Base-by-base conservation (phyloP, 1,140 invertebrate genomes). In the Pomacea maculata region DNA sequence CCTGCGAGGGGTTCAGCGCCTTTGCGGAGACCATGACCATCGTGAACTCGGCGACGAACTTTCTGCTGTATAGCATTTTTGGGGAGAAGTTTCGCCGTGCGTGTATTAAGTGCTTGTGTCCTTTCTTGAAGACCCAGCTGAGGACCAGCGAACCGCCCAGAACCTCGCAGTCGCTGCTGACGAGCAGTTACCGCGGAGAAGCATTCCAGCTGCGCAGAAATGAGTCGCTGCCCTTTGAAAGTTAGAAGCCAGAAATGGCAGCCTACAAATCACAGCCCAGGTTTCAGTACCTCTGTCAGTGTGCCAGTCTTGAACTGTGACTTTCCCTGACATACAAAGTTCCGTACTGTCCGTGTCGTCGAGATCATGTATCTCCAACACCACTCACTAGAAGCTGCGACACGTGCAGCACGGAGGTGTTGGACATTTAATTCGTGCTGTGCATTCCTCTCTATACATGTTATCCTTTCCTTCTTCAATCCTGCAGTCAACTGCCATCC, bases 21-120 rank as follows among this genome's bases (percentile, higher is more conserved):
- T 73, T 81, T 17, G 83, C 80, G 34, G 94, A 95, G 88, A 92
- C 95, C 61, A 88, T 95, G 71, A 91, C 94, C 34, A 93, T 93
- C 57, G 90, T 95, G 72, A 95, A 95, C 90, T 90, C 89, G 11
- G 93, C 94, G 61, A 82, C 78, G 14, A 95, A 95, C 91, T 95
- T 95, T 89, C 91, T 95, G 73, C 90, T 95, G 72, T 95, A 95
- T 88, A 95, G 95, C 86, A 97, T 97, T 65, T 98, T 98, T 89
- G 97, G 97, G 0, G 95, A 97, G 86, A 98, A 98, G 89, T 98
- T 98, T 92, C 96, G 97, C 88, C 93, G 72, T 61, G 75, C 75
- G 17, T 81, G 75, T 70, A 21, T 78, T 19, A 45, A 61, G 54
- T 81, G 75, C 34, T 54, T 81, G 14, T 81, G 80, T 52, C 65